phyloP scores from a whole-genome alignment of 1,140 invertebrate species.

The Goniozus legneri region DNA sequence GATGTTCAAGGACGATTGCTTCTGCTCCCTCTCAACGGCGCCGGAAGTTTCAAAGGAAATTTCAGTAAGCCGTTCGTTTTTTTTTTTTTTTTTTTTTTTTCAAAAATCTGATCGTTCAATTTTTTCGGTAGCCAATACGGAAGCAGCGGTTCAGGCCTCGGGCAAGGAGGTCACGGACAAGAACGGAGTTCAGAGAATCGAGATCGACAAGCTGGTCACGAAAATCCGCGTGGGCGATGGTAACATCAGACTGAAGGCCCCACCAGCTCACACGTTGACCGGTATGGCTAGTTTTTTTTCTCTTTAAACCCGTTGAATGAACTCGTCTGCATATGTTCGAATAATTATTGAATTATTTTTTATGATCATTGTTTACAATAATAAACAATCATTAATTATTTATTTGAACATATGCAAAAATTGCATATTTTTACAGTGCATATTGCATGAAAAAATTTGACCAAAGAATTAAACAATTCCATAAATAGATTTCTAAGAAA shows the following conservation, averaged over 20 bases:
- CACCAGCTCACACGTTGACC: conserved; percentile 42
- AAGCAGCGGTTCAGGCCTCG: conserved; percentile 53
- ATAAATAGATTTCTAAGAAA: too few species aligned
- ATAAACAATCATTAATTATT: too few species aligned
- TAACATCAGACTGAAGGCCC: conserved; percentile 54
- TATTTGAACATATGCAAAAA: too few species aligned
- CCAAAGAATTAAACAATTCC: too few species aligned
- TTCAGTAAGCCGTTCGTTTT: conserved; percentile 60
- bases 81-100: conserved; percentile 3
- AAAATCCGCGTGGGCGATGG: conserved; percentile 63
- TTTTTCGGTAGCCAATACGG: conserved; percentile 54
- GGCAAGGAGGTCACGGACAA: conserved; percentile 58
- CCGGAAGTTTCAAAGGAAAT: conserved; percentile 65
- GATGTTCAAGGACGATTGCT: conserved; percentile 65
- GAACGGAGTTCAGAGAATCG: conserved; percentile 60
- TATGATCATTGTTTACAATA: too few species aligned
- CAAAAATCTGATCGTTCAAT: conserved; percentile 1
- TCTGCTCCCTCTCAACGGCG: conserved; percentile 63
- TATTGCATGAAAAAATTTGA: too few species aligned
- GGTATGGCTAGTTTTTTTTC: conserved; percentile 43
- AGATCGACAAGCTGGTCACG: conserved; percentile 59
- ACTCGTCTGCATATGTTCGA: too few species aligned
- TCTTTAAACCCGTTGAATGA: too few species aligned
- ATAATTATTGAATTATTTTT: too few species aligned
- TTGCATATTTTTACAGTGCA: too few species aligned